Conservation (phyloP, 2,797 vertebrate species). For the Poeciliopsis presidionis region DNA sequence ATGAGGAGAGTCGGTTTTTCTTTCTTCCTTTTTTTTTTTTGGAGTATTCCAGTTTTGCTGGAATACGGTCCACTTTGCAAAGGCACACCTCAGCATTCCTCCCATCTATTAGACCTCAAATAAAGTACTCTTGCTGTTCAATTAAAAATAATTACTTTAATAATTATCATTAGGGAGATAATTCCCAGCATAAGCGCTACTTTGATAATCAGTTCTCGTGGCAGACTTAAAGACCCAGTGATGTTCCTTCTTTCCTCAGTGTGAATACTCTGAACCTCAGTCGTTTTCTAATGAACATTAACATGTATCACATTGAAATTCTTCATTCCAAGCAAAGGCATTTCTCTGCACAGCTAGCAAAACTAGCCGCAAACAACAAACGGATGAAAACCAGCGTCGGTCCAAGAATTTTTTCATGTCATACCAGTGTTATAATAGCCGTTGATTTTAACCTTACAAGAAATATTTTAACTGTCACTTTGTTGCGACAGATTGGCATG, state of each 20-base stretch:
- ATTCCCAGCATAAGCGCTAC: slow-evolving; percentile 50
- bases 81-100: slow-evolving; percentile 18
- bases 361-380: background rate
- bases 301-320: background rate
- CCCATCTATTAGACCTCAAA: slow-evolving; percentile 34
- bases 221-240: slow-evolving; percentile 5
- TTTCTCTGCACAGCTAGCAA: background rate
- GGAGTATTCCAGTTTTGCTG: slow-evolving; percentile 9
- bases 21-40: background rate
- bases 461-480: too few relatives aligned
- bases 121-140: slow-evolving; percentile 42
- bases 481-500: too few relatives aligned
- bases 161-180: slow-evolving; percentile 65
- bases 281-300: background rate
- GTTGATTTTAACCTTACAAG: too few relatives aligned
- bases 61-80: slow-evolving; percentile 13
- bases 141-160: slow-evolving; percentile 61
- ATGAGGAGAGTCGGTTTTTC: slow-evolving; percentile 3
- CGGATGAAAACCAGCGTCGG: too few relatives aligned
- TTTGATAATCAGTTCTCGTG: slow-evolving; percentile 53
- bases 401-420: too few relatives aligned
- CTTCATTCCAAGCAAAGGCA: background rate
- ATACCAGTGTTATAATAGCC: too few relatives aligned
- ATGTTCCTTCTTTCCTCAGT: background rate
- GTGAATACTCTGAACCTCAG: background rate